These are phyloP conservation scores for Sandelia bainsii DNA, from an alignment of 2,797 vertebrate genomes.

Conservation along the genomic window DNA sequence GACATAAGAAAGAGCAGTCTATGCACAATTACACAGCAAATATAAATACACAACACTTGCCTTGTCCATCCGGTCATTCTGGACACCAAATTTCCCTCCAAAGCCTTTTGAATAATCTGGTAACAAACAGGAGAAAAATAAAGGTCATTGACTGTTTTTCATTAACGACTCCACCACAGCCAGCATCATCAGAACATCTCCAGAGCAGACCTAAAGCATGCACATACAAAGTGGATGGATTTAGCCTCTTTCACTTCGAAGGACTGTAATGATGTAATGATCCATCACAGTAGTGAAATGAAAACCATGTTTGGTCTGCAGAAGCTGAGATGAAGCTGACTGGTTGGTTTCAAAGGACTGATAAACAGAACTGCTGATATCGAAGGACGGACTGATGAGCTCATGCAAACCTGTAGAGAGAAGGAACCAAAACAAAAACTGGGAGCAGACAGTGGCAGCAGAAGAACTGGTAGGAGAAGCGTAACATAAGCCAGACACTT, in stretches of 20 bases:
- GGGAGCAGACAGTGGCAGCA: neutral
- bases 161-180: conserved; percentile 11
- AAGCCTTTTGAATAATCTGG: conserved; percentile 96
- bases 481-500: neutral
- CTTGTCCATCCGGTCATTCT: conserved; percentile 95
- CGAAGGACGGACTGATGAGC: conserved; percentile 16
- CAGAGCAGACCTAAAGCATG: neutral
- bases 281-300: too few relatives aligned
- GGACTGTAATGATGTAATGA: neutral
- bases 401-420: conserved; percentile 68
- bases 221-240: neutral
- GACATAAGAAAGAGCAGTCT: neutral
- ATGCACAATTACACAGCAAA: neutral
- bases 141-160: neutral
- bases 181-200: conserved; percentile 24
- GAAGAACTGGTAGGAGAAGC: neutral
- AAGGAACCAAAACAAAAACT: conserved; percentile 12
- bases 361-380: neutral
- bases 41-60: conserved; percentile 45
- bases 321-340: conserved; percentile 34
- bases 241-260: neutral
- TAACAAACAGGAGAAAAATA: conserved; percentile 8
- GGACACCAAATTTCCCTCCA: conserved; percentile 95
- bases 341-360: neutral
- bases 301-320: neutral